Evolutionary conservation across 2,113 vertebrate genomes (phyloP), one percentile per base, ranked within the genome.

Genomic region (Onychostoma macrolepis): DNA sequence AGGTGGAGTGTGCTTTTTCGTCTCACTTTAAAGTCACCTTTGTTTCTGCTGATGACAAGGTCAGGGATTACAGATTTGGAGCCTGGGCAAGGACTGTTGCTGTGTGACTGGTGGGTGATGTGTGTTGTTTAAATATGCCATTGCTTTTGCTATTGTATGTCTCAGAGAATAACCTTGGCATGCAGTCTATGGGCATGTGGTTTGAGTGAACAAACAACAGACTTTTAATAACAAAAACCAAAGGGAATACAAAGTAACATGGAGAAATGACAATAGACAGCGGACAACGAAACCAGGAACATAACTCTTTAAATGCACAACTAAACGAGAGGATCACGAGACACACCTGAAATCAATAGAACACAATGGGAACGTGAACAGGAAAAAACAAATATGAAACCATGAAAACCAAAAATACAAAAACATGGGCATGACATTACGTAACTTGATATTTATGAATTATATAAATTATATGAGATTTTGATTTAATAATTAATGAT

Each of bases 21-120:
- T 72, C 48, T 87, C 69, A 67, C 78, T 87, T 87, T 85, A 83
- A 85, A 79, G 26, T 65, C 74, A 89, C 48, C 72, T 89, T 87
- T 86, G 80, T 86, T n/a, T 82, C 24, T 33, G 50, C 24, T 53
- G 67, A 85, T 87, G 84, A 89, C 86, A 86, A 88, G 89, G 89
- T 89, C 75, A 84, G 24, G 28, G n/a, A 79, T 86, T 48, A 58
- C n/a, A 75, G 58, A 63, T 77, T 48, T 19, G 21, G 13, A 61
- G 67, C 26, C 13, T 77, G 41, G 30, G 56, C 79, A 30, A 33
- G 33, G 33, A 43, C 69, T 28, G 26, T 41, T 43, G 71, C 13
- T 86, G 13, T 28, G 50, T 78, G 87, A 33, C 58, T 24, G 84
- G 50, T 41, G 28, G 61, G n/a, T 80, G 79, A 83, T 85, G 61